phyloP scores from a whole-genome alignment of 2,113 vertebrate species.

The Mirza zaza region DNA sequence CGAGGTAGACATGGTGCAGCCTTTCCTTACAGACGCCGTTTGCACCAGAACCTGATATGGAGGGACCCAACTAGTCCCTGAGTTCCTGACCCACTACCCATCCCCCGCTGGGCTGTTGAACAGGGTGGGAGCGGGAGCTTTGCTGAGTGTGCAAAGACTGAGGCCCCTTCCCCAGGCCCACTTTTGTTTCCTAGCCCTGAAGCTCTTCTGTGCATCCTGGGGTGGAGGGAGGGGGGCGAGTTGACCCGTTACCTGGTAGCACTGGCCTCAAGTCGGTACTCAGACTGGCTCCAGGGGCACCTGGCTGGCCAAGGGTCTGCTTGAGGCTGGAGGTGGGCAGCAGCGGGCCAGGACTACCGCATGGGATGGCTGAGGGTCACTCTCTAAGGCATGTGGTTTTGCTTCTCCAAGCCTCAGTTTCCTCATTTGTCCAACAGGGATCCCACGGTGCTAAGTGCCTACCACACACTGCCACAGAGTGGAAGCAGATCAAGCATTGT shows the following conservation, averaged over 20 bases:
- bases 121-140: neutral
- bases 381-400: neutral
- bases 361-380: neutral
- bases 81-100: neutral
- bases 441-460: rapidly evolving
- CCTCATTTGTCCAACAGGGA: rapidly evolving
- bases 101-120: neutral
- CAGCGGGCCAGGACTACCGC: neutral
- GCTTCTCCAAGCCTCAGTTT: neutral
- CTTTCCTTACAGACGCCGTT: neutral
- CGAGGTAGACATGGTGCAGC: neutral
- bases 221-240: no score
- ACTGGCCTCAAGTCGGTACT: neutral
- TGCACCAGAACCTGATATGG: neutral
- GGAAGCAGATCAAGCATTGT: no score
- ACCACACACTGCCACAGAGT: rapidly evolving
- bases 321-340: neutral
- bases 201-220: neutral
- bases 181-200: neutral
- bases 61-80: neutral
- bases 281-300: neutral
- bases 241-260: neutral
- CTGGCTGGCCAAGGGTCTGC: neutral
- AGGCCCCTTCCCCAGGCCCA: no score
- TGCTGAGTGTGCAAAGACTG: neutral